Evolutionary conservation across 2,797 vertebrate species (phyloP).

Genomic region (Tenualosa thibaudeaui): DNA sequence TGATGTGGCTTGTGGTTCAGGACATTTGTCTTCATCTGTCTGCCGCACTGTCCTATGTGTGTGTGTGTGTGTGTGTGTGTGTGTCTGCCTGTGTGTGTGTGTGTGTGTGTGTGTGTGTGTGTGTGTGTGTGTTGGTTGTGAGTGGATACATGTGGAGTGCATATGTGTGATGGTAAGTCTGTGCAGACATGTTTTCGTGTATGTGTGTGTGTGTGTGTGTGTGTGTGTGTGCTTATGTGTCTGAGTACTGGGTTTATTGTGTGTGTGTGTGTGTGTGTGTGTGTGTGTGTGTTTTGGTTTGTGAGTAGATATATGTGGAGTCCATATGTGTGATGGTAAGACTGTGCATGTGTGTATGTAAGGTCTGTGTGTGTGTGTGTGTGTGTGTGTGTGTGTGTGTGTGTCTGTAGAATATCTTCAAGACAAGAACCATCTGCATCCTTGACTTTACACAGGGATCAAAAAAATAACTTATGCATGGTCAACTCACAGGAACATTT

Average conservation of each 20-base stretch:
- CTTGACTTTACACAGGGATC: neutral
- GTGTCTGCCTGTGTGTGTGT: neutral
- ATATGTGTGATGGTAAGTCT: neutral
- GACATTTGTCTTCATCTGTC: slow-evolving; percentile 24
- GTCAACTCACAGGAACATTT: neutral
- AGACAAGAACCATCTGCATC: neutral
- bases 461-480: neutral
- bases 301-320: too few species aligned
- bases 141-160: neutral
- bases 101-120: neutral
- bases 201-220: too few species aligned
- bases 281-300: too few species aligned
- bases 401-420: neutral
- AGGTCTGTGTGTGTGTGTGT: neutral
- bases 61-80: neutral
- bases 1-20: neutral
- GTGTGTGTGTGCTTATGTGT: neutral
- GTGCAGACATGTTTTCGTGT: neutral
- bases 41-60: neutral
- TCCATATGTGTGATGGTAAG: neutral
- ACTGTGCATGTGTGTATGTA: neutral
- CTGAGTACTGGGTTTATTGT: too few species aligned
- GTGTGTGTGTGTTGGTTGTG: too few species aligned
- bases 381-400: neutral
- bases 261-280: too few species aligned